Evolutionary conservation across 2,888 invertebrate species (phyloP).

Genomic region (Iselma pallidipennis): DNA sequence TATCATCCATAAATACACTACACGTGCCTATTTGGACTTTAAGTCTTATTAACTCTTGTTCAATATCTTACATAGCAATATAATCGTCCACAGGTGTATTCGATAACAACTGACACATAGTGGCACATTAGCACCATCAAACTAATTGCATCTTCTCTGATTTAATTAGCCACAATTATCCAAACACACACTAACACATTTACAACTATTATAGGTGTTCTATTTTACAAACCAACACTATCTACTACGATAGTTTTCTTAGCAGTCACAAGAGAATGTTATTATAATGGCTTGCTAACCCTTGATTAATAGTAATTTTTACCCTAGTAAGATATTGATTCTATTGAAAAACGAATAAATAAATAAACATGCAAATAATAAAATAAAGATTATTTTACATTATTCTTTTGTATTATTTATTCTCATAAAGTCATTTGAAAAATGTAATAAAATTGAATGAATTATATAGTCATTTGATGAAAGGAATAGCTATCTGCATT

Average conservation of each 20-base stretch:
- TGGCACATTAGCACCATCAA: slow-evolving; percentile 39
- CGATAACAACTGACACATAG: slow-evolving; percentile 36
- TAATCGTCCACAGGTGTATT: slow-evolving; percentile 37
- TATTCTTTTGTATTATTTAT: neutral
- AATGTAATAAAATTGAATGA: neutral
- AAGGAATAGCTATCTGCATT: neutral
- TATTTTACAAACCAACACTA: slow-evolving; percentile 1
- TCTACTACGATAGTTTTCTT: slow-evolving; percentile 32
- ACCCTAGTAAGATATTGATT: neutral
- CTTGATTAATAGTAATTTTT: slow-evolving; percentile 13
- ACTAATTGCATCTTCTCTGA: slow-evolving; percentile 41
- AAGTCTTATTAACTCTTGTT: too few relatives aligned
- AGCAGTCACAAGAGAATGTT: slow-evolving; percentile 23
- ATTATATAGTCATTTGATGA: neutral
- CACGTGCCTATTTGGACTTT: too few relatives aligned
- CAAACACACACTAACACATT: slow-evolving; percentile 30
- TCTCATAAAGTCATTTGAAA: neutral
- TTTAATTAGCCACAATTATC: slow-evolving; percentile 45
- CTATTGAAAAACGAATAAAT: neutral
- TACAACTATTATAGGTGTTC: slow-evolving; percentile 27
- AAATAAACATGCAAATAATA: neutral
- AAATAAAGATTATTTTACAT: neutral
- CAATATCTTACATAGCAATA: too few relatives aligned
- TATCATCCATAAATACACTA: too few relatives aligned
- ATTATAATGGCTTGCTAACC: slow-evolving; percentile 25